phyloP scores from a whole-genome alignment of 2,888 invertebrate genomes.

The Phortica magna region DNA sequence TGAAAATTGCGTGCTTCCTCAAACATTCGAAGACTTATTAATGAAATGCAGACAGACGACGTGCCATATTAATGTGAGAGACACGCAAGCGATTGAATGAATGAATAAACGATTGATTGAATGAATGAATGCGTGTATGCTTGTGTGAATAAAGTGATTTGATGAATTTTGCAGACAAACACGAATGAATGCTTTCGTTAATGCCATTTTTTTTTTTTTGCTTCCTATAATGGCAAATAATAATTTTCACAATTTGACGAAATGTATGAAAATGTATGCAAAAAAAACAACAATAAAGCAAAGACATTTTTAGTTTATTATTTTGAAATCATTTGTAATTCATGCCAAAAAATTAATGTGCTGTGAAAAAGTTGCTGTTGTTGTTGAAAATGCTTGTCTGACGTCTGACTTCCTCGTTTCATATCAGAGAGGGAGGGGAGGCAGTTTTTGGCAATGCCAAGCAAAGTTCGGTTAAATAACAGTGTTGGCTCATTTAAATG shows the following conservation, averaged over 20 bases:
- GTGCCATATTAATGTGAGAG: not conserved
- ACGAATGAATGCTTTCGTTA: not conserved
- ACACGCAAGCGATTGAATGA: not conserved
- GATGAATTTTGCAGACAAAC: no score
- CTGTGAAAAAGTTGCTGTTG: constrained; percentile 53
- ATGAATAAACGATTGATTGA: not conserved
- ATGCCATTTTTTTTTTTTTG: not conserved
- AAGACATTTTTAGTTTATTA: not conserved
- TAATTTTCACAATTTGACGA: not conserved
- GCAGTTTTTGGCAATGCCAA: constrained; percentile 30
- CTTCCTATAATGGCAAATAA: not conserved
- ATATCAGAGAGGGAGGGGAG: not conserved
- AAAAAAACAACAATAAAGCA: not conserved
- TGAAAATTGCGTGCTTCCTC: not conserved
- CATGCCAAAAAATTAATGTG: constrained; percentile 54
- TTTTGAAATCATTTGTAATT: constrained; percentile 25
- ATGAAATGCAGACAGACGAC: not conserved
- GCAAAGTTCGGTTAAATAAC: constrained; percentile 44
- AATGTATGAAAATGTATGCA: not conserved
- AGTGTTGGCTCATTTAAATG: constrained; percentile 25
- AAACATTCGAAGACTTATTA: not conserved
- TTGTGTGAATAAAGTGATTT: not conserved
- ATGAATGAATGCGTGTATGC: not conserved
- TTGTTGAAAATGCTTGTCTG: not conserved
- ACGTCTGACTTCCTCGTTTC: not conserved